Base-by-base conservation (phyloP, 64 coral and sea anemone genomes). In the Astreopora myriophthalma region DNA sequence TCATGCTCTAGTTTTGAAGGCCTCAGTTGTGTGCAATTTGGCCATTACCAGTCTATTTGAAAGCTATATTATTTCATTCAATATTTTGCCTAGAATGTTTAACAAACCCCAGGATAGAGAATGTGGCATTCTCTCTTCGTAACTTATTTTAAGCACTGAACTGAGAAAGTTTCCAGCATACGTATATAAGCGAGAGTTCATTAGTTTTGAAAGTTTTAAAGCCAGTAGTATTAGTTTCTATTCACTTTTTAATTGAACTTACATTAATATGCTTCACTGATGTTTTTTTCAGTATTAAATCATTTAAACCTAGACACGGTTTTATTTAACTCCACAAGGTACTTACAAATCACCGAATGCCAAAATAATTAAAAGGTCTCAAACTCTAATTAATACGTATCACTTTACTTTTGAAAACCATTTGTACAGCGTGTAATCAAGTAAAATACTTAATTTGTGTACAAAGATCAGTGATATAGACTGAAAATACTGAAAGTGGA, bases 1-100 rank as follows among this genome's bases (percentile, higher is more conserved):
- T 83, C n/a, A 78, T 78, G 74, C 42, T 8, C 29, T 46, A 11
- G 24, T 48, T 78, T 78, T 78, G 74, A 52, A 78, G 7, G 22
- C 27, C 1, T 32, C 67, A 70, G 7, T 32, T 24, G 67, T 14
- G 8, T 58, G 52, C 12, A 58, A 17, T 58, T 11, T 11, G 4
- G 4, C 11, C 11, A 6, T 46, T 46, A 46, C 11, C 42, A 46
- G 42, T 11, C 4, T 26, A 65, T 65, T 8, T 44, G 40, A 44
- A 1, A 70, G 9, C 10, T 29, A 13, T 0, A 14, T 65, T 25
- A 70, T 70, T 70, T 14, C 10, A 3, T 7, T 2, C 27, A 70
- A 70, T 33, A 28, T 30, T 30, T 22, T 65, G 6, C 9, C 24
- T 2, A 65, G 62, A 20, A 25, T 25, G 23, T 26, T 65, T 17